Evolutionary conservation across 2,888 invertebrate species (phyloP).

Genomic region (Orchesella flavescens): DNA sequence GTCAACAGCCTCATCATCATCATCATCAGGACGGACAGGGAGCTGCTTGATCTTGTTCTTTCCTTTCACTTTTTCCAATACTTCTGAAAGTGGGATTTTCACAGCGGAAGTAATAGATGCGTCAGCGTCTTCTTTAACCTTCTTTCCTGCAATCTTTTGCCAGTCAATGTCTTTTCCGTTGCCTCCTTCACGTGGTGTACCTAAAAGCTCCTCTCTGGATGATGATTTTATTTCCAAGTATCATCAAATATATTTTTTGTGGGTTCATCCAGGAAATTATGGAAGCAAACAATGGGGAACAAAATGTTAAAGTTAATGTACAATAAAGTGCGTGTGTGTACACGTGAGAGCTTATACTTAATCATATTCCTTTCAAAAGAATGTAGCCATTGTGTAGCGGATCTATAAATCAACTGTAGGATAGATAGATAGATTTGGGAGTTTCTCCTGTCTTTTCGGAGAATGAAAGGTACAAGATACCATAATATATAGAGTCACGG

Average conservation of each 20-base stretch:
- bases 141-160: slow-evolving; percentile 83
- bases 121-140: slow-evolving; percentile 75
- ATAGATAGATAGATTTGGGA: no score
- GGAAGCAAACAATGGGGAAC: background rate
- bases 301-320: no score
- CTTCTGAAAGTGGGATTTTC: slow-evolving; percentile 84
- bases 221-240: slow-evolving; percentile 30
- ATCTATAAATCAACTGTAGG: no score
- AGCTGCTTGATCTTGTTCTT: slow-evolving; percentile 76
- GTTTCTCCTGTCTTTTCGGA: no score
- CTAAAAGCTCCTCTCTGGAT: slow-evolving; percentile 86
- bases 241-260: background rate
- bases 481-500: no score
- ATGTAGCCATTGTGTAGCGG: no score
- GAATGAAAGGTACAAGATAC: no score
- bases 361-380: no score
- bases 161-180: slow-evolving; percentile 90
- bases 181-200: slow-evolving; percentile 86
- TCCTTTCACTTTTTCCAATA: slow-evolving; percentile 80
- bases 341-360: no score
- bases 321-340: no score
- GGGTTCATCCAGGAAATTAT: background rate
- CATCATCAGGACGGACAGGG: slow-evolving; percentile 77
- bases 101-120: slow-evolving; percentile 84
- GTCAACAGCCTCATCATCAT: slow-evolving; percentile 74